These are phyloP conservation scores for Lasioglossum zephyrum DNA, from an alignment of 2,888 invertebrate species.

Conservation along the genomic window DNA sequence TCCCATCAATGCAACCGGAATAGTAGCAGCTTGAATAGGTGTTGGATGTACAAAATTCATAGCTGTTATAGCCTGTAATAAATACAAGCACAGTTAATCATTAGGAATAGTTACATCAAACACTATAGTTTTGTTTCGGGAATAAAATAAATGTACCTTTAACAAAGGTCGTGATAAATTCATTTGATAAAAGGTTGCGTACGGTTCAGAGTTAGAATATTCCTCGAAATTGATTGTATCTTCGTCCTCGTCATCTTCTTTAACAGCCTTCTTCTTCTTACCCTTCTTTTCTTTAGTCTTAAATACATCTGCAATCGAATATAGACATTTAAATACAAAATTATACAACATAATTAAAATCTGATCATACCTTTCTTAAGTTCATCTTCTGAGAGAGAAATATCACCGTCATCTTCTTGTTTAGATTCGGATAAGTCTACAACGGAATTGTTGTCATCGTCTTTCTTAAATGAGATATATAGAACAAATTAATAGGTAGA, in stretches of 20 bases:
- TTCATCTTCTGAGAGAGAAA: slow-evolving; percentile 75
- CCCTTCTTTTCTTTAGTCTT: slow-evolving; percentile 79
- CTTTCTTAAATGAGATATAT: slow-evolving; percentile 47
- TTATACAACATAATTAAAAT: slow-evolving; percentile 4
- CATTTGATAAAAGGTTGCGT: slow-evolving; percentile 95
- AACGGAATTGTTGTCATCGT: slow-evolving; percentile 87
- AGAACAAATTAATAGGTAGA: background rate
- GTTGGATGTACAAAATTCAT: slow-evolving; percentile 97
- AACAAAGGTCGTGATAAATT: slow-evolving; percentile 97
- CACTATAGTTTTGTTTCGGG: no score
- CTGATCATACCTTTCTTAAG: slow-evolving; percentile 78
- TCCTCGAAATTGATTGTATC: slow-evolving; percentile 87
- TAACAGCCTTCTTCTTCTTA: slow-evolving; percentile 84
- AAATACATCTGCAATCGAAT: slow-evolving; percentile 75
- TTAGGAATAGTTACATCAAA: no score
- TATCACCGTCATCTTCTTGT: slow-evolving; percentile 64
- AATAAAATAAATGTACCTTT: slow-evolving; percentile 84
- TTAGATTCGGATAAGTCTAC: slow-evolving; percentile 87
- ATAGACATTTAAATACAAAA: slow-evolving; percentile 9
- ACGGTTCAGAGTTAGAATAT: slow-evolving; percentile 87
- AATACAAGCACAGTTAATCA: no score
- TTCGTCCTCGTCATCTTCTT: slow-evolving; percentile 83
- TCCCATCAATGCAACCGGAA: slow-evolving; percentile 96
- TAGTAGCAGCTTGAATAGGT: slow-evolving; percentile 97
- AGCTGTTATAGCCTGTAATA: slow-evolving; percentile 89